Percentiles rank a stretch among this genome's conserved stretches.
Conservation (phyloP, 30 jellyfish, hydroid and myxozoan species). For the Aurelia aurita region DNA sequence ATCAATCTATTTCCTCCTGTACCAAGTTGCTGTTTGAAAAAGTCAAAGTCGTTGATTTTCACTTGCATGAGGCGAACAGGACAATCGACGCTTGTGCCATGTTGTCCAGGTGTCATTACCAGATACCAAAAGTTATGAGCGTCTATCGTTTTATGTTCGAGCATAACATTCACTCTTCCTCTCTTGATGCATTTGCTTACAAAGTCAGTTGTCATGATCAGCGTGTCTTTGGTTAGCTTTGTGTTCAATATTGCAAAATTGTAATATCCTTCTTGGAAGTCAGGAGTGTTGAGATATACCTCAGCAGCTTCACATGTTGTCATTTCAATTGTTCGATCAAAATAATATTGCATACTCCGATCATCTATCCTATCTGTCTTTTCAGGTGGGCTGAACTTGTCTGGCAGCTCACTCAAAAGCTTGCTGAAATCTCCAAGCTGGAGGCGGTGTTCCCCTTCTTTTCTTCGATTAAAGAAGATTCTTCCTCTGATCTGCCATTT, state of each 20-base stretch:
- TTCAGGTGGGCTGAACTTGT: constrained; percentile 1
- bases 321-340: constrained; percentile 34
- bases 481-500: constrained; percentile 36
- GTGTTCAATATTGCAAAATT: not conserved
- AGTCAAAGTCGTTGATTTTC: too few species aligned
- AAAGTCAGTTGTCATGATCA: constrained; percentile 25
- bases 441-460: constrained; percentile 12
- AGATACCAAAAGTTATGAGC: not conserved
- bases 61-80: too few species aligned
- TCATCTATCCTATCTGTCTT: not conserved
- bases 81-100: too few species aligned
- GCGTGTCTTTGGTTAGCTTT: constrained; percentile 5
- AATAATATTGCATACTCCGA: not conserved
- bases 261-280: constrained; percentile 30
- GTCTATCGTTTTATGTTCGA: not conserved
- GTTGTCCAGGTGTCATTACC: not conserved
- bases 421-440: constrained; percentile 1
- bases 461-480: constrained; percentile 29
- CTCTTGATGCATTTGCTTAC: constrained; percentile 34
- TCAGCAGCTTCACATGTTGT: constrained; percentile 6
- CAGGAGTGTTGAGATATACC: constrained; percentile 35
- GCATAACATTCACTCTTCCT: not conserved
- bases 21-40: too few species aligned
- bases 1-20: too few species aligned
- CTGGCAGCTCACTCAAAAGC: constrained; percentile 13